These are phyloP conservation scores for Pyrrhosoma nymphula DNA, from an alignment of 2,888 invertebrate species.

Conservation along the genomic window DNA sequence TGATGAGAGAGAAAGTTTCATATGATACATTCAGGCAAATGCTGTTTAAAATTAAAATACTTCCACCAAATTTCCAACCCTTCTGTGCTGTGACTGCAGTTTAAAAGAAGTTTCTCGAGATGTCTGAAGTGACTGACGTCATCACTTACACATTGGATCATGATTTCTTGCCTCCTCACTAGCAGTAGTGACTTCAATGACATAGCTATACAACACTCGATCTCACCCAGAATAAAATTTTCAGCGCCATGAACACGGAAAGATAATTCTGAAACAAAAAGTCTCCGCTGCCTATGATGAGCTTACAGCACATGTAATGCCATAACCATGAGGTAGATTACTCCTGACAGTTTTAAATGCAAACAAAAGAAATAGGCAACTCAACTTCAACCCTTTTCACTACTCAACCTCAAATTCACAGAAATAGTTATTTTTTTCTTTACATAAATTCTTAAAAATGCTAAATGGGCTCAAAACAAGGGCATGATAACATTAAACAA, in stretches of 20 bases:
- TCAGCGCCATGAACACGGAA: background rate
- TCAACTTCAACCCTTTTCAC: background rate
- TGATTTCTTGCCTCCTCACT: background rate
- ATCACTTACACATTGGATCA: background rate
- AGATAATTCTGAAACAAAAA: background rate
- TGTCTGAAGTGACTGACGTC: background rate
- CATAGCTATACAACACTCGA: background rate
- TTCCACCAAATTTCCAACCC: background rate
- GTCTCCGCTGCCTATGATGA: background rate
- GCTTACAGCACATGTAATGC: background rate
- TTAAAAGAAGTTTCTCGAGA: background rate
- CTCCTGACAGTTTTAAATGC: background rate
- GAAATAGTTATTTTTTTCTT: background rate
- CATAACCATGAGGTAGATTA: constrained; percentile 57
- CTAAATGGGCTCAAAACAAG: background rate
- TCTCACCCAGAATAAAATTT: background rate
- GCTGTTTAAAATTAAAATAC: background rate
- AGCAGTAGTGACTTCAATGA: background rate
- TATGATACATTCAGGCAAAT: background rate
- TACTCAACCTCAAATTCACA: background rate
- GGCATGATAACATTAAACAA: background rate
- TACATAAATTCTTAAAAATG: background rate
- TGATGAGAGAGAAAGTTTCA: too few relatives aligned
- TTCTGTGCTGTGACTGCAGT: background rate
- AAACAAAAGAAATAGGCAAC: constrained; percentile 39